These are phyloP conservation scores for Ophion slaviceki DNA, from an alignment of 2,888 invertebrate species.

Conservation along the genomic window DNA sequence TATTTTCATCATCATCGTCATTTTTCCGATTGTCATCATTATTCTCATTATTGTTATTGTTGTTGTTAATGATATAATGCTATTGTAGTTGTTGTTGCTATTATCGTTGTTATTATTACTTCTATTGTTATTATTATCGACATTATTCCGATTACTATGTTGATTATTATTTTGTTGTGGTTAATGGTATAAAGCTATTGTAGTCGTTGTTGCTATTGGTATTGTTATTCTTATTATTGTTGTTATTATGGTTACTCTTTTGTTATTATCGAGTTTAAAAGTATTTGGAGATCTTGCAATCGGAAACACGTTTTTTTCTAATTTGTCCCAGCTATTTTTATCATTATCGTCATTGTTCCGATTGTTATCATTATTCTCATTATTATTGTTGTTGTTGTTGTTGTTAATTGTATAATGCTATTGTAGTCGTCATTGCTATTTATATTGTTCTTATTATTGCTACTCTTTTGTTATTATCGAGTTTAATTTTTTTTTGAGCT, in stretches of 20 bases:
- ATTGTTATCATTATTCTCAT: neutral
- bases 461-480: too few species aligned
- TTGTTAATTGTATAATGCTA: neutral
- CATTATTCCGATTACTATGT: too few species aligned
- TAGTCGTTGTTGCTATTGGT: too few species aligned
- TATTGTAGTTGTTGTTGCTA: too few species aligned
- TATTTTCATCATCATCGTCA: neutral
- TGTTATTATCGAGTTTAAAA: neutral
- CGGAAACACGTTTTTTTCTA: slow-evolving; percentile 1
- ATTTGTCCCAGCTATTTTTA: neutral
- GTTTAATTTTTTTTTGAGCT: neutral
- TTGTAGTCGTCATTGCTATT: neutral
- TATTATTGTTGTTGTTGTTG: neutral
- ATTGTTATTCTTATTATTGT: too few species aligned
- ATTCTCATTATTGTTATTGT: too few species aligned
- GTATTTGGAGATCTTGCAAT: neutral
- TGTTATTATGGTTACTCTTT: neutral
- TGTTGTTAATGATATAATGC: too few species aligned
- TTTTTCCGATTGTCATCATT: too few species aligned
- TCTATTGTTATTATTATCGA: too few species aligned
- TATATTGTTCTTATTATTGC: neutral
- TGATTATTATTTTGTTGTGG: too few species aligned
- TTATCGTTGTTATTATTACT: too few species aligned
- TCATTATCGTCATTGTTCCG: neutral
- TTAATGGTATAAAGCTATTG: too few species aligned